These are phyloP conservation scores for Ernsta delagoae DNA, from an alignment of 2,888 invertebrate species.

Conservation along the genomic window DNA sequence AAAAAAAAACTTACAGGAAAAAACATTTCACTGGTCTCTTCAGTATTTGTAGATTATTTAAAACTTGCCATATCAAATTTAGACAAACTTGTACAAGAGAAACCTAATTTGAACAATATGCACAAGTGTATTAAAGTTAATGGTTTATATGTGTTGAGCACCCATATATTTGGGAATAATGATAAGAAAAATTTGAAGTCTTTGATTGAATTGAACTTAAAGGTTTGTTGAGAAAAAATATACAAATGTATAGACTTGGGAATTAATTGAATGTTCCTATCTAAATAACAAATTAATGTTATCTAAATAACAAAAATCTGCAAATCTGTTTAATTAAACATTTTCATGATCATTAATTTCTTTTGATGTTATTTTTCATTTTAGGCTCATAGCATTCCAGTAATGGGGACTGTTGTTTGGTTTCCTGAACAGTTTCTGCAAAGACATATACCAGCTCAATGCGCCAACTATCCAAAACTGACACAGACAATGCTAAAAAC, in stretches of 20 bases:
- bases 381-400: conserved; percentile 90
- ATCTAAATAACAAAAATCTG: too few species aligned
- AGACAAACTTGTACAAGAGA: conserved; percentile 82
- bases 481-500: conserved; percentile 74
- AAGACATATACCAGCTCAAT: conserved; percentile 85
- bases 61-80: conserved; percentile 86
- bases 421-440: conserved; percentile 92
- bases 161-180: conserved; percentile 89
- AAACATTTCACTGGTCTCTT: conserved; percentile 69
- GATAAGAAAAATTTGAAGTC: conserved; percentile 91
- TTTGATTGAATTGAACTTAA: conserved; percentile 90
- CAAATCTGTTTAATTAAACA: too few species aligned
- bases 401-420: conserved; percentile 93
- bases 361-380: conserved; percentile 45
- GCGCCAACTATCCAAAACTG: conserved; percentile 78
- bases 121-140: conserved; percentile 88
- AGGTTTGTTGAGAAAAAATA: conserved; percentile 74
- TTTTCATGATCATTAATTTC: too few species aligned
- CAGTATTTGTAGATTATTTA: conserved; percentile 88
- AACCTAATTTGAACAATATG: conserved; percentile 79
- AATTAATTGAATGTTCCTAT: too few species aligned
- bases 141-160: conserved; percentile 87
- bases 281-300: too few species aligned
- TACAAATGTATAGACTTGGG: too few species aligned
- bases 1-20: conserved; percentile 74